A percentile compares a stretch with the other conserved stretches of the same genome.
Conservation (phyloP, 1,140 invertebrate genomes). For the Lerema accius region DNA sequence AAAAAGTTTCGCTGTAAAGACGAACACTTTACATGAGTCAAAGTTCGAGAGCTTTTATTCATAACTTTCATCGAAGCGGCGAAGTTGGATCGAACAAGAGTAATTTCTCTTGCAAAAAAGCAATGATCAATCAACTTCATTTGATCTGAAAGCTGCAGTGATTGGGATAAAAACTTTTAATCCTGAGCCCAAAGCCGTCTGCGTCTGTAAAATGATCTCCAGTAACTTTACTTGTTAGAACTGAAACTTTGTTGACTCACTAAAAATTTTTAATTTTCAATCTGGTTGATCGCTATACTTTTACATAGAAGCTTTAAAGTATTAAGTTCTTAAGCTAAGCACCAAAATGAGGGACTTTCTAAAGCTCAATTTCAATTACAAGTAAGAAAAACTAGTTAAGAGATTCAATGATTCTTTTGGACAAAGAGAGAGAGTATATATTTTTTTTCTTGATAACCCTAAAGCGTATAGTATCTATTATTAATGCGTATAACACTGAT, state of each 20-base stretch:
- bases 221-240: not conserved
- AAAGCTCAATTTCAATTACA: too few species aligned
- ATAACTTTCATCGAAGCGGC: constrained; percentile 8
- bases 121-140: constrained; percentile 37
- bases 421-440: too few species aligned
- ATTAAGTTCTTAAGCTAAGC: too few species aligned
- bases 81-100: constrained; percentile 22
- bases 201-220: not conserved
- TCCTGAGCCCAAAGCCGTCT: constrained; percentile 16
- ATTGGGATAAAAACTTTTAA: constrained; percentile 25
- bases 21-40: constrained; percentile 18
- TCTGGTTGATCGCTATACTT: not conserved
- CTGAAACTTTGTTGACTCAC: not conserved
- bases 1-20: constrained; percentile 10
- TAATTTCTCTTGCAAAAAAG: constrained; percentile 20
- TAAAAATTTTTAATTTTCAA: not conserved
- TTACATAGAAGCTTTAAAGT: too few species aligned
- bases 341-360: too few species aligned
- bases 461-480: too few species aligned
- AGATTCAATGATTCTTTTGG: too few species aligned
- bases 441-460: too few species aligned
- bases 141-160: constrained; percentile 26
- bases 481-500: too few species aligned
- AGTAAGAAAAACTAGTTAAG: too few species aligned
- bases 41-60: constrained; percentile 25